Conservation (phyloP, 2,113 vertebrate species). For the Antechinus stuartii region DNA sequence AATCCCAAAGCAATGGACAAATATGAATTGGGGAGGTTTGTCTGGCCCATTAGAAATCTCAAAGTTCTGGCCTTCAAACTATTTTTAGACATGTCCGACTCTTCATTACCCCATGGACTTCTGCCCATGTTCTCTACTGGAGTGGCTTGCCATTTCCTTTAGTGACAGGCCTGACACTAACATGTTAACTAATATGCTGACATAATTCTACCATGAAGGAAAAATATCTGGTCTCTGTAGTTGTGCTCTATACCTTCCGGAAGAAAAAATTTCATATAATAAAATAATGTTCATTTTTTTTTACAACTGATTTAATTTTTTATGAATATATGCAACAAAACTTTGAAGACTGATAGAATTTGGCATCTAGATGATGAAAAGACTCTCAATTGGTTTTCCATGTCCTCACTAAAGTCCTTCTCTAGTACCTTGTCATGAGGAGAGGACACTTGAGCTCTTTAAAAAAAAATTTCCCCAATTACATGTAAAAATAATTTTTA, state of each 20-base stretch:
- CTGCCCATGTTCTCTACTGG: too few relatives aligned
- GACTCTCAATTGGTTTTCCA: not conserved
- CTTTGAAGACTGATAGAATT: not conserved
- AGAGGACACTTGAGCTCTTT: not conserved
- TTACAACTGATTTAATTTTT: constrained; percentile 8
- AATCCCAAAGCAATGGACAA: not conserved
- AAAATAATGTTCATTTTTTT: not conserved
- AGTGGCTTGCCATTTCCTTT: too few relatives aligned
- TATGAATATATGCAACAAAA: not conserved
- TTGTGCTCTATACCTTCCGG: constrained; percentile 34
- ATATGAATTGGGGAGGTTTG: not conserved
- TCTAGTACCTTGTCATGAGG: not conserved
- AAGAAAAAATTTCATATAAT: constrained; percentile 21
- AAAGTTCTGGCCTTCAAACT: not conserved
- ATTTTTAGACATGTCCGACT: not conserved
- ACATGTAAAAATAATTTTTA: not conserved
- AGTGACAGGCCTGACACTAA: too few relatives aligned
- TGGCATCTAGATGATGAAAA: not conserved
- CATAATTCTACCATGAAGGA: not conserved
- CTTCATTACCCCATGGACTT: not conserved
- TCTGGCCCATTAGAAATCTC: not conserved
- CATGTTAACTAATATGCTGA: not conserved
- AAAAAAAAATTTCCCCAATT: not conserved
- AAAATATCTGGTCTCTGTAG: not conserved
- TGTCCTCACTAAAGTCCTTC: not conserved